These are phyloP conservation scores for Polydrusus cervinus DNA, from an alignment of 2,888 invertebrate species.

Conservation along the genomic window DNA sequence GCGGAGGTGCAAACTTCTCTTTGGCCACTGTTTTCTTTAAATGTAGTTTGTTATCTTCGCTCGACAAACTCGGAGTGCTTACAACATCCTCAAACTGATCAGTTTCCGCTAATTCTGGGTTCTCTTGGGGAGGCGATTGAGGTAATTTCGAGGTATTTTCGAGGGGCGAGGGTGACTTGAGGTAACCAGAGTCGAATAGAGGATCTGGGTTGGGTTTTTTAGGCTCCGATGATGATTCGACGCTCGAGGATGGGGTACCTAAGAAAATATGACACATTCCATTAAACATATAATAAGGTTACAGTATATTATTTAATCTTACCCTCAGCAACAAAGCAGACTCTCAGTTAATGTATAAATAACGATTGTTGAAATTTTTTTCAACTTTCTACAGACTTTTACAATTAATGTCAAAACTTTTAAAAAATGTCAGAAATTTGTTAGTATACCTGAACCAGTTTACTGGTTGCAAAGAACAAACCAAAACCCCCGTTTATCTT, in stretches of 20 bases:
- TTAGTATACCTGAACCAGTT: neutral
- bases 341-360: too few relatives aligned
- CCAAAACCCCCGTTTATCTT: neutral
- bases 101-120: conserved; percentile 56
- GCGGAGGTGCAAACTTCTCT: conserved; percentile 55
- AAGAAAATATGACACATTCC: neutral
- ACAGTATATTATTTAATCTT: neutral
- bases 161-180: conserved; percentile 63
- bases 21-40: conserved; percentile 43
- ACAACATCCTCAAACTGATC: conserved; percentile 57
- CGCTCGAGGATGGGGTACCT: conserved; percentile 23
- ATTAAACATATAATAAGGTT: neutral
- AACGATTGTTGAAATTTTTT: too few relatives aligned
- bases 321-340: neutral
- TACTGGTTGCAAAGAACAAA: neutral
- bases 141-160: conserved; percentile 57
- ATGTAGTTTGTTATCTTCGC: conserved; percentile 57
- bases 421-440: neutral
- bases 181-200: conserved; percentile 65
- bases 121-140: conserved; percentile 26
- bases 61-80: conserved; percentile 55
- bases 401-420: neutral
- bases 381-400: too few relatives aligned
- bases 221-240: conserved; percentile 17
- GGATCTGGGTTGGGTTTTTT: conserved; percentile 52